Evolutionary conservation across 1,140 invertebrate genomes (phyloP).

Genomic region (Zaprionus tsacasi): DNA sequence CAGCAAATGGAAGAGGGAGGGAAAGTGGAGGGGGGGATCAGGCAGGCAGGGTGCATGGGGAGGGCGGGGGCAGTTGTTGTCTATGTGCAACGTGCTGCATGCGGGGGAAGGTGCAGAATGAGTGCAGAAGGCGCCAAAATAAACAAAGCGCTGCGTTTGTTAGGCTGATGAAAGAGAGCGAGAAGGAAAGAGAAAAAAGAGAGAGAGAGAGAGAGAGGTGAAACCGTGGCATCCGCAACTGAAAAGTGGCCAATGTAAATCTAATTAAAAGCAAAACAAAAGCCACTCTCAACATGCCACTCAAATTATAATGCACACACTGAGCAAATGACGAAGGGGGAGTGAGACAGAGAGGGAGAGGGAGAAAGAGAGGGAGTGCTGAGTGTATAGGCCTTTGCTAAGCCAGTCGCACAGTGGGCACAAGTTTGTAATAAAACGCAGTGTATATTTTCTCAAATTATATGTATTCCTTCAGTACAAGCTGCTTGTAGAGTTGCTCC

Average conservation of each 20-base stretch:
- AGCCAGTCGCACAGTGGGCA: slow-evolving; percentile 12
- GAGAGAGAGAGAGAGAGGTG: not conserved
- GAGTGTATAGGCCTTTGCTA: slow-evolving; percentile 3
- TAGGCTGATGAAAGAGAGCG: slow-evolving; percentile 56
- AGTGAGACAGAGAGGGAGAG: not conserved
- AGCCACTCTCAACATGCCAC: slow-evolving; percentile 79
- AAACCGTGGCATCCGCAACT: slow-evolving; percentile 57
- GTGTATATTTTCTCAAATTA: not conserved
- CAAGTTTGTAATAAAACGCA: not conserved
- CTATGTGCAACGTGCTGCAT: slow-evolving; percentile 32
- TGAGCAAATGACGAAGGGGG: not conserved
- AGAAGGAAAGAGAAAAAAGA: not conserved
- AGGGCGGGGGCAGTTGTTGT: slow-evolving; percentile 19
- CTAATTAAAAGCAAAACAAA: slow-evolving; percentile 82
- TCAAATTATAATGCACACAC: slow-evolving; percentile 77
- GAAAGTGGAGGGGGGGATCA: not conserved
- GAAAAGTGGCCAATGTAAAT: slow-evolving; percentile 82
- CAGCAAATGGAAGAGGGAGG: slow-evolving; percentile 3
- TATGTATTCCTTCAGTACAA: not conserved
- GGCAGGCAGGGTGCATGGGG: slow-evolving; percentile 12
- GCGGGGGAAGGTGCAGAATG: not conserved
- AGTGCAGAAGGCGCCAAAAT: slow-evolving; percentile 75
- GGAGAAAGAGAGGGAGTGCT: not conserved
- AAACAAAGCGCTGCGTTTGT: slow-evolving; percentile 75
- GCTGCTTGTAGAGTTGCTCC: slow-evolving; percentile 9